Evolutionary conservation across 2,888 invertebrate species (phyloP), one percentile per base, ranked within the genome.

Genomic region (Apamea monoglypha): DNA sequence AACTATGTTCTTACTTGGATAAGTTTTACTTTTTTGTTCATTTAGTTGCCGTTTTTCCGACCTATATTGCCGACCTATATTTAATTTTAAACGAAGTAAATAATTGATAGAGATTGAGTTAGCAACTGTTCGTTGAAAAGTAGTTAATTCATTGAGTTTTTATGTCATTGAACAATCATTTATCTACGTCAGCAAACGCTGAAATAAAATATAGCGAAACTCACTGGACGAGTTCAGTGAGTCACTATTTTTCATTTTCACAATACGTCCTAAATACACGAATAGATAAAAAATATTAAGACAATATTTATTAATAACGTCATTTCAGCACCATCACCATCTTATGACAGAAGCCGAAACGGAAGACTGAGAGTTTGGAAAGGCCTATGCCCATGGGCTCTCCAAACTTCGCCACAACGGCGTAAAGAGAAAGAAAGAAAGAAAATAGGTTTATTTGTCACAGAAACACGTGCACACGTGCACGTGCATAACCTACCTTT

Each of bases 1-100:
- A 80, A 82, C 76, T 71, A 72, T 29, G 53, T 76, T 73, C 56
- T 61, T 69, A 50, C 40, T 74, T 83, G 53, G 66, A 47, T 66
- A 56, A 64, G 21, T 64, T 63, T 64, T n/a, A 12, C n/a, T 44
- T 29, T 69, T 21, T 47, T 32, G n/a, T n/a, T 25, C 0, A 14
- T 63, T 61, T 56, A 12, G 16, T 50, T 80, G 4, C 10, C 29
- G 16, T 53, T 29, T 67, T 36, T n/a, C n/a, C n/a, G n/a, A n/a
- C n/a, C n/a, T 68, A 10, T 36, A 44, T n/a, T n/a, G n/a, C n/a
- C n/a, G n/a, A 78, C 16, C 6, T 70, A 14, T 29, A 40, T 47
- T 76, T 40, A 61, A 79, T n/a, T 80, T 78, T 47, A 47, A 71
- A 56, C 4, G n/a, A 63, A 71, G 40, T 47, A 6, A 67, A 53